phyloP scores from a whole-genome alignment of 2,888 invertebrate species.

The Pollenia amentaria region DNA sequence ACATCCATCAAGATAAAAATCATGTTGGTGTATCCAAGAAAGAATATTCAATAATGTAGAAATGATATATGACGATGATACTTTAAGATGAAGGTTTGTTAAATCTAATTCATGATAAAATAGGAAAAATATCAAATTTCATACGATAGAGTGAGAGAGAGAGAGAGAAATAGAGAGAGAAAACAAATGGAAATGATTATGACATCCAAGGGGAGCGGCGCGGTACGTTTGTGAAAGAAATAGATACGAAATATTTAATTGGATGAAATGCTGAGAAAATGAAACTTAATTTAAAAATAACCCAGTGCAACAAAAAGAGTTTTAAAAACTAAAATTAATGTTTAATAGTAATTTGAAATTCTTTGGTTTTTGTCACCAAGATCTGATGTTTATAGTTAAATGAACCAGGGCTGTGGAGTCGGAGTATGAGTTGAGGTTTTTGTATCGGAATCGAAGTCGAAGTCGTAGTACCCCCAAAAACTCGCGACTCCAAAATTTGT shows the following conservation, averaged over 20 bases:
- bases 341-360: no score
- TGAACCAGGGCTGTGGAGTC: no score
- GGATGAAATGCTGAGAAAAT: neutral
- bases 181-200: neutral
- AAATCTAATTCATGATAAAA: constrained; percentile 43
- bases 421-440: no score
- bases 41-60: neutral
- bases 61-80: constrained; percentile 40
- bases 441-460: no score
- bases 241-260: neutral
- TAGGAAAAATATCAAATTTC: constrained; percentile 65
- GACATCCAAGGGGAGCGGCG: no score
- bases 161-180: no score
- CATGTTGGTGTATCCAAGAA: constrained; percentile 24
- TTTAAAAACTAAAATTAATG: no score
- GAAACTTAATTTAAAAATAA: neutral
- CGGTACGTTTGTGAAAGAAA: neutral
- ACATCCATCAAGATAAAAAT: constrained; percentile 67
- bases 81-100: constrained; percentile 17
- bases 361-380: no score
- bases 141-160: neutral
- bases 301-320: no score
- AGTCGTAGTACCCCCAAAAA: no score
- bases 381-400: no score
- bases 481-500: no score